Evolutionary conservation across 2,888 invertebrate genomes (phyloP).

Genomic region (Chaetogeoica ovagalla): DNA sequence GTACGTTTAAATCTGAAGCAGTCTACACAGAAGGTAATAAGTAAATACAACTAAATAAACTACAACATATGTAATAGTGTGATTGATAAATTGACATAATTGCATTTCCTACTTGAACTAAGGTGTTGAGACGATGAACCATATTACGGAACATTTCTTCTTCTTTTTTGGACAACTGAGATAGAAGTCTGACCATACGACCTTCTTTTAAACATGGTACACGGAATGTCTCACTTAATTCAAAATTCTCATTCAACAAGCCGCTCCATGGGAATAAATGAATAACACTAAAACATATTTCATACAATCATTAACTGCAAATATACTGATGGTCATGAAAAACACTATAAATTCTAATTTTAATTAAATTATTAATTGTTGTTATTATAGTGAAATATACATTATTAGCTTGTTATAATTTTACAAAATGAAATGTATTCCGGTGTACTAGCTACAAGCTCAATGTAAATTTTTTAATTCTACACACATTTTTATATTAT

Average conservation of each 20-base stretch:
- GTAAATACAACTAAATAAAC: neutral
- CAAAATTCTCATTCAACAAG: conserved; percentile 89
- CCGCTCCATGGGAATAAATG: conserved; percentile 98
- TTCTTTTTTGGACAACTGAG: conserved; percentile 82
- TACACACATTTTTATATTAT: too few relatives aligned
- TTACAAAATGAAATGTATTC: too few relatives aligned
- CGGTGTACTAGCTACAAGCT: too few relatives aligned
- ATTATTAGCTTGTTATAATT: too few relatives aligned
- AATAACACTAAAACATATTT: conserved; percentile 72
- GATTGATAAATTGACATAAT: neutral
- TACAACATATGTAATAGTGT: neutral
- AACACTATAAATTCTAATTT: too few relatives aligned
- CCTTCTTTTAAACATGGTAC: conserved; percentile 92
- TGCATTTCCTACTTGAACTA: conserved; percentile 73
- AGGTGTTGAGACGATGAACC: conserved; percentile 87
- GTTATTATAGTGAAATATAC: too few relatives aligned
- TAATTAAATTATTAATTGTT: too few relatives aligned
- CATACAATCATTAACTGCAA: too few relatives aligned
- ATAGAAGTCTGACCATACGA: conserved; percentile 87
- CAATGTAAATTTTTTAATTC: too few relatives aligned
- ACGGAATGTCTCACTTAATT: conserved; percentile 87
- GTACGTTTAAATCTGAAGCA: conserved; percentile 86
- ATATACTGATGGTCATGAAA: too few relatives aligned
- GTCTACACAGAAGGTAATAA: conserved; percentile 64
- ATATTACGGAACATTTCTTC: conserved; percentile 98